A percentile compares a stretch with the other conserved stretches of the same genome.
phyloP scores from a whole-genome alignment of 1,140 invertebrate species.

The Temnothorax nylanderi region DNA sequence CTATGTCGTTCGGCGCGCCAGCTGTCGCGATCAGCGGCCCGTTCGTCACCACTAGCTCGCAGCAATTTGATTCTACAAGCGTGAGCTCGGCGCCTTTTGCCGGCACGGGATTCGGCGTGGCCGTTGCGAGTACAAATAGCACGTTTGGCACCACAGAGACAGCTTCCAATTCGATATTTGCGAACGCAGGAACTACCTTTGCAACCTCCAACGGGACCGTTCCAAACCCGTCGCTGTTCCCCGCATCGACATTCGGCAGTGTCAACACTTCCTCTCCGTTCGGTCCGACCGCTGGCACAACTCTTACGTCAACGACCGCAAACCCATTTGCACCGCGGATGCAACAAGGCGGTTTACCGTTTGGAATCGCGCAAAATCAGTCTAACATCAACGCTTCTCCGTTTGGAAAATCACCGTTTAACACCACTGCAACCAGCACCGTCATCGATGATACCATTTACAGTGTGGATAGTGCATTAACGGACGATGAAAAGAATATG shows the following conservation, averaged over 20 bases:
- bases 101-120: slow-evolving; percentile 52
- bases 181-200: slow-evolving; percentile 54
- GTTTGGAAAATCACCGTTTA: slow-evolving; percentile 71
- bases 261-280: slow-evolving; percentile 48
- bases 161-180: slow-evolving; percentile 45
- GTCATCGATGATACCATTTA: slow-evolving; percentile 79
- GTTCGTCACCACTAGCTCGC: slow-evolving; percentile 63
- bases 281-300: slow-evolving; percentile 35
- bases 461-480: slow-evolving; percentile 73
- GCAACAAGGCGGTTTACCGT: slow-evolving; percentile 61
- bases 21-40: slow-evolving; percentile 55
- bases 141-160: slow-evolving; percentile 57
- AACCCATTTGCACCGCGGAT: slow-evolving; percentile 70
- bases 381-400: slow-evolving; percentile 51
- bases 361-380: slow-evolving; percentile 66
- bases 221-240: slow-evolving; percentile 46
- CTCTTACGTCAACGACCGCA: slow-evolving; percentile 33
- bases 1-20: slow-evolving; percentile 36
- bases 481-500: slow-evolving; percentile 79
- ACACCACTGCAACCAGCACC: slow-evolving; percentile 44
- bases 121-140: neutral
- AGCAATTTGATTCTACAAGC: slow-evolving; percentile 57
- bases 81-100: slow-evolving; percentile 49
- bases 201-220: slow-evolving; percentile 18
- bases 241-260: slow-evolving; percentile 49